Conservation (phyloP, 2,888 invertebrate genomes). For the Icerya purchasi region DNA sequence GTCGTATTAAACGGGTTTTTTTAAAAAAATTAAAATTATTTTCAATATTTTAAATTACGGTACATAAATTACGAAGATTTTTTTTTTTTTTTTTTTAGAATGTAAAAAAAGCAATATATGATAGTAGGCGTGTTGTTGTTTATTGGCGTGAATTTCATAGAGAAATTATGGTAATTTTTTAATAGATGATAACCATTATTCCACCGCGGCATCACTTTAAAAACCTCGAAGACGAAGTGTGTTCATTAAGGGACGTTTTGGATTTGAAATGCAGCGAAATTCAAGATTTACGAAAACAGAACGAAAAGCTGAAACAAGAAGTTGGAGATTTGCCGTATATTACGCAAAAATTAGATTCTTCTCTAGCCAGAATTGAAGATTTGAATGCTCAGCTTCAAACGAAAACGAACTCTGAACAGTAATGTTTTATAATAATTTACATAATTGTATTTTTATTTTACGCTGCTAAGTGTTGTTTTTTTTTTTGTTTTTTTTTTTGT, state of each 20-base stretch:
- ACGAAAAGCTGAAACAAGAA: conserved; percentile 45
- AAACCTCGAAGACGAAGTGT: conserved; percentile 43
- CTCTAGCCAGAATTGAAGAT: conserved; percentile 71
- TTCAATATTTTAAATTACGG: not conserved
- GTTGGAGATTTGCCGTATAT: conserved; percentile 49
- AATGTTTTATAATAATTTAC: no score
- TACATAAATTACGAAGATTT: not conserved
- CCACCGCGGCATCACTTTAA: conserved; percentile 11
- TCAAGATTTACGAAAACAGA: conserved; percentile 47
- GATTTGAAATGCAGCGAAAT: conserved; percentile 74
- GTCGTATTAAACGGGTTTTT: no score
- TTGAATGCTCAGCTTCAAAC: conserved; percentile 48
- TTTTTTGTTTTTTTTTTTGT: no score
- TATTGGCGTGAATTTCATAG: not conserved
- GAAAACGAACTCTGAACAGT: conserved; percentile 51
- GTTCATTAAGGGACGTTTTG: conserved; percentile 66
- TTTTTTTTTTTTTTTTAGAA: no score
- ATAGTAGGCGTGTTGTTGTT: not conserved
- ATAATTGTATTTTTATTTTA: no score
- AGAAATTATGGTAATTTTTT: not conserved
- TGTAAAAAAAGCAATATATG: not conserved
- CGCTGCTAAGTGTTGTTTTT: no score
- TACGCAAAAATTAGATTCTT: conserved; percentile 47
- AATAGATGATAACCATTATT: not conserved
- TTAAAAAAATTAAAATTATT: no score